Base-by-base conservation (phyloP, 2,113 vertebrate genomes). In the Indicator indicator region DNA sequence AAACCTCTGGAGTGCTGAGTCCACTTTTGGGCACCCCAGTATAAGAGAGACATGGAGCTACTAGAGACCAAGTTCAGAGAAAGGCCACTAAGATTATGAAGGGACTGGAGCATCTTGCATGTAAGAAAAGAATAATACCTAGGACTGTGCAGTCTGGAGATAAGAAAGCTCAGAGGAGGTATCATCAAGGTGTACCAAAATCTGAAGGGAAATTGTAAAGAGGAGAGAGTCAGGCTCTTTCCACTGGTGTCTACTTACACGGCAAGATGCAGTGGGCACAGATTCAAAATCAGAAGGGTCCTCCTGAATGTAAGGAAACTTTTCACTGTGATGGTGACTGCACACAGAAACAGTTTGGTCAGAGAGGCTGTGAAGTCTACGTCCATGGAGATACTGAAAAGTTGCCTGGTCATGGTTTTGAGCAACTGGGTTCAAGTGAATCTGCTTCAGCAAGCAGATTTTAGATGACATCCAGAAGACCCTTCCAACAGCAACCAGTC, bases 311-410 rank as follows among this genome's bases (percentile, higher is more conserved):
- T 10, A 28, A 58, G 23, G 18, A 46, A 83, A 44, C 32, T 46
- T 68, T 78, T 38, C 32, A 46, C 23, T 27, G 24, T 58, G 52
- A 21, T 0, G 1, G 36, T 18, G 23, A 73, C 23, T 13, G 18
- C 0, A 0, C 3, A 1, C 6, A 4, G 23, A 6, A 68, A 50
- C 11, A 46, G 27, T 32, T 0, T 80, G 30, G 50, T 44, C 52
- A 72, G 13, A 36, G 30, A 54, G 7, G 10, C 1, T 21, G 36
- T 40, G 70, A 36, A 54, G 6, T 30, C 50, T 52, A 12, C 50
- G 24, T 52, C 13, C 52, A 18, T 5, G 9, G 28, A 60, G 23
- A 33, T 27, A 40, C 1, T 18, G 1, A 59, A 19, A 79, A 80
- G 12, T 14, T 42, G 33, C 17, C 40, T 69, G 32, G 18, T 69